Evolutionary conservation across 2,797 vertebrate genomes (phyloP), one percentile per base, ranked within the genome.

Genomic region (Enteromius mattozi): DNA sequence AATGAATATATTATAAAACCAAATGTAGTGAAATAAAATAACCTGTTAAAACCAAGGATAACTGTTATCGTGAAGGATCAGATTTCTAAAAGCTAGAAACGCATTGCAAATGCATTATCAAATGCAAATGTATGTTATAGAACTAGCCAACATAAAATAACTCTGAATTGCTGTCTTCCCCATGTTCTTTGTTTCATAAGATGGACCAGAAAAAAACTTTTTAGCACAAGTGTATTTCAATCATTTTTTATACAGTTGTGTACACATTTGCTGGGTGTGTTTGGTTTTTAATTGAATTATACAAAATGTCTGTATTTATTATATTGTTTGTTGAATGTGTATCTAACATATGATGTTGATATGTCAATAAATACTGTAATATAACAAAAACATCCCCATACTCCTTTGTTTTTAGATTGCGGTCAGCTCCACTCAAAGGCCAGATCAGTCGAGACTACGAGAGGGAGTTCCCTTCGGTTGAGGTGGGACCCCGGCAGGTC

Each of bases 401-500:
- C 69, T 30, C 9, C 33, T 24, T 35, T n/a, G 27, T 33, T 88
- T 27, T 85, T 6, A n/a, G 40, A 40, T 85, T 59, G 47, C 63
- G n/a, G 37, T 42, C 56, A 65, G 86, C 90, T 79, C 47, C 86
- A 82, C 93, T 91, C 89, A 95, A 96, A 89, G 92, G 95, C 79
- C 93, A 88, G 84, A 93, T 96, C 90, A 95, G 94, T 86, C 91
- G 0, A 66, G 96, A 97, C 83, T 96, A 93, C 0, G 93, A 96
- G n/a, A 91, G 1, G 21, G 93, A 95, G 51, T 96, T 96, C 84
- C 90, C 92, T 19, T 94, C 93, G 74, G 85, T 92, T 56, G 93
- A 94, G 16, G 79, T 94, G 2, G 92, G 89, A 65, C 91, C 93
- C 0, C 89, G 80, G 61, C 68, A 89, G 6, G 35, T 91, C 35